Evolutionary conservation across 2,797 vertebrate genomes (phyloP), one percentile per base, ranked within the genome.

Genomic region (Paedocypris micromegethes): DNA sequence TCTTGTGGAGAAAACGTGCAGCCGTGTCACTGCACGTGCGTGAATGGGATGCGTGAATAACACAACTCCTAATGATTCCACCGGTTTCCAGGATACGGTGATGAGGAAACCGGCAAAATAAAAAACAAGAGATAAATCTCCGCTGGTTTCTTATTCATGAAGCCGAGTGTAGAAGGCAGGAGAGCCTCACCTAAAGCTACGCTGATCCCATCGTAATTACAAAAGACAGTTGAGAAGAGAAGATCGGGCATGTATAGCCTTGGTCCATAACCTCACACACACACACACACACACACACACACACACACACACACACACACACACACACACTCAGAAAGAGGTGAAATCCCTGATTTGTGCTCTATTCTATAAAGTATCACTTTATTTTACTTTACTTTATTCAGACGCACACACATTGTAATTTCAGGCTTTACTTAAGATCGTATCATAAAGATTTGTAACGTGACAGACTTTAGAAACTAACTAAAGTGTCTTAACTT

Each of bases 41-140:
- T 23, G 23, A 23, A 23, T 23, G 23, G 83, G 83, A 86, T 81
- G 75, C 79, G 83, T 84, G 87, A 83, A 85, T 83, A 85, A 84
- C 84, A 83, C 79, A 74, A 80, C 79, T 77, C 72, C 81, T 83
- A 75, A 82, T 81, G 85, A 83, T 78, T 61, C 44, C 44, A 4
- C n/a, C 47, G 44, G 75, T 78, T 73, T 77, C 76, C 73, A 74
- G 72, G 74, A 66, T 72, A 82, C 75, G 9, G 52, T 65, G 48
- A 46, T 62, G 58, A 60, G 39, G 58, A 74, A 74, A 43, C 49
- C 72, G 40, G 37, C 58, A 62, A 72, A 75, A 77, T 74, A 76
- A 74, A 79, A 64, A 62, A 62, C 9, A 7, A 54, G 40, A 53
- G 60, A 69, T 66, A 48, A 62, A 67, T 60, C 43, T 42, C 47